Base-by-base conservation (phyloP, 2,113 vertebrate species). In the Triplophysa tibetana region DNA sequence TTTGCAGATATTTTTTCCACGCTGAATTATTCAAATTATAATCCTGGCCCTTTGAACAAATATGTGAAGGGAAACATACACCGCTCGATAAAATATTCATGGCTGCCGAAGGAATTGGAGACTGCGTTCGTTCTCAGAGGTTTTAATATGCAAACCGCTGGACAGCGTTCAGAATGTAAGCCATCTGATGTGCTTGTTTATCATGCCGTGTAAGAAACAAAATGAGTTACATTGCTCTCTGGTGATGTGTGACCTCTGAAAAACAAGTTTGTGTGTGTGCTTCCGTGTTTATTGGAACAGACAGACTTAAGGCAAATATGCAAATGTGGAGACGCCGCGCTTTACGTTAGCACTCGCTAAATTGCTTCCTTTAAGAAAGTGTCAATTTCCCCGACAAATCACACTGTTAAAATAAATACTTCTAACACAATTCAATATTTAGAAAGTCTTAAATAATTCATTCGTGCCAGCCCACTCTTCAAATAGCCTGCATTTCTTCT, bases 21-120 rank as follows among this genome's bases (percentile, higher is more conserved):
- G 68, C 58, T 83, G 61, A 83, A 76, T 83, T 70, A 83, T 75
- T 79, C 64, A 81, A 81, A 81, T 81, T 76, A 81, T 81, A 69
- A 81, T 75, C 79, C 72, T 69, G 64, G 63, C 64, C 45, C 70
- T 78, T 74, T 83, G 48, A 83, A 80, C 72, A 80, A 83, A 83
- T 70, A 80, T 76, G 73, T 19, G 63, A 66, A 54, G 56, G 50
- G 48, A 45, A 48, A 70, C 8, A 24, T 80, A 80, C 70, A 70
- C 60, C 4, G 23, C 69, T 70, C 24, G 14, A 79, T 80, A 80
- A 80, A 80, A 80, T 58, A 80, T 80, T 76, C 58, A 76, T 80
- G 58, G 60, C 16, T 60, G 77, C 60, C 48, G 75, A 80, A 70
- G 73, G 52, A 41, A 75, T 33, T 14, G 11, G 66, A 11, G 52